Evolutionary conservation across 2,888 invertebrate species (phyloP), one percentile per base, ranked within the genome.

Genomic region (Drosophila engyochracea): DNA sequence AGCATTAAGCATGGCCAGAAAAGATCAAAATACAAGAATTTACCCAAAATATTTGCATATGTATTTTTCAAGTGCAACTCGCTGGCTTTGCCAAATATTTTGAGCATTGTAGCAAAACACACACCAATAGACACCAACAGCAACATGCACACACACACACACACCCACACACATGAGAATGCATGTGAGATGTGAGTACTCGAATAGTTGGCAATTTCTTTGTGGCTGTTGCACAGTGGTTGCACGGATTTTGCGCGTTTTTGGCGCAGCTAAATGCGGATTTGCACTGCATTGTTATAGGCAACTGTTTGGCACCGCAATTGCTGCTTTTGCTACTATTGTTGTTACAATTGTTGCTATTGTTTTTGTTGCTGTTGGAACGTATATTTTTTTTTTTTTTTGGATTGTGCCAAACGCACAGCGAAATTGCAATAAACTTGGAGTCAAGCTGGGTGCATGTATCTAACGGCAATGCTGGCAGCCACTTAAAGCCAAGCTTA

Each of bases 201-300:
- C 52, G 60, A 63, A 79, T 60, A 64, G 76, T 67, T 80, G 63
- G 71, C 67, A 64, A 61, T 61, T 49, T 67, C 63, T 35, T 22
- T 54, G 57, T 57, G 37, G 57, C 37, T 62, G 70, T 59, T 52
- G 61, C 70, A 35, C 44, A 35, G 51, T 41, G 54, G 75, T 76
- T 73, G 69, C 64, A 61, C 72, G 55, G 76, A 69, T 65, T 76
- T 72, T 7, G 58, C 59, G 68, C 39, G 69, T 72, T 72, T 80
- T 80, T 79, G 72, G 76, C 69, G 76, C 55, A 52, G 59, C 80
- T 64, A 80, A 72, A 79, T 76, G 76, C 58, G 76, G 65, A 80
- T 80, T 80, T 80, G 37, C 51, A 28, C 30, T 64, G 69, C 64
- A 76, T 72, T 80, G 76, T 69, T 68, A 51, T 44, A 68, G 59